Evolutionary conservation across 2,888 invertebrate genomes (phyloP).

Genomic region (Lobophora halterata): DNA sequence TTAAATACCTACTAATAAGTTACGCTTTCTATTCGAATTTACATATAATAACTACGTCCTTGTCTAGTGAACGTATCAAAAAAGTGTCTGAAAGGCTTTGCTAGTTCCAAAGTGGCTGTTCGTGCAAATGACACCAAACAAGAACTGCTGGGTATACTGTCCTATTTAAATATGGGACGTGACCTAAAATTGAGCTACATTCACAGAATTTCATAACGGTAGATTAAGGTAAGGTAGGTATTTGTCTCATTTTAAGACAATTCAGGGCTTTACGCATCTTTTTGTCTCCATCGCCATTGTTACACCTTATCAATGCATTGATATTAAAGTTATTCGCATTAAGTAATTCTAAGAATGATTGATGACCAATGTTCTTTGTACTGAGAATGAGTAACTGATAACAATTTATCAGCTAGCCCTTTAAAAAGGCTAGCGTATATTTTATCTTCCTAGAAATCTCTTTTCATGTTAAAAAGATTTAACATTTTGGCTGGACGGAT

Average conservation of each 20-base stretch:
- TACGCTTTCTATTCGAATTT: slow-evolving; percentile 18
- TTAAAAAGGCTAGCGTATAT: too few relatives aligned
- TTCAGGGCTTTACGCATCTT: slow-evolving; percentile 1
- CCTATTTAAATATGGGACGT: slow-evolving; percentile 46
- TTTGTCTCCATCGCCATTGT: too few relatives aligned
- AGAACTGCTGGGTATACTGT: slow-evolving; percentile 32
- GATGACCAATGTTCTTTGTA: too few relatives aligned
- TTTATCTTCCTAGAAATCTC: too few relatives aligned
- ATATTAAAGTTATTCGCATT: too few relatives aligned
- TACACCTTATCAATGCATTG: too few relatives aligned
- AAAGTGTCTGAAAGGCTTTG: slow-evolving; percentile 2
- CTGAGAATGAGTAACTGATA: too few relatives aligned
- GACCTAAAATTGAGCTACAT: slow-evolving; percentile 57
- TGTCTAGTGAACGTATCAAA: slow-evolving; percentile 13
- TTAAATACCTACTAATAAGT: slow-evolving; percentile 3
- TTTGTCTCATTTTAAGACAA: slow-evolving; percentile 32
- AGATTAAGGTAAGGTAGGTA: too few relatives aligned
- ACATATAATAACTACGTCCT: slow-evolving; percentile 9
- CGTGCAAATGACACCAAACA: slow-evolving; percentile 24
- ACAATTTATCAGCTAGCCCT: too few relatives aligned
- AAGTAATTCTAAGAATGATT: too few relatives aligned
- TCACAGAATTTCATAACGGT: slow-evolving; percentile 30
- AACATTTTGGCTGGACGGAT: too few relatives aligned
- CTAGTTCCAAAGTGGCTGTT: slow-evolving; percentile 6
- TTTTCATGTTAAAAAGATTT: too few relatives aligned